Percentiles rank a stretch among this genome's conserved stretches.
Evolutionary conservation across 2,888 invertebrate species (phyloP).

Genomic region (Rhagophthalmus giganteus): DNA sequence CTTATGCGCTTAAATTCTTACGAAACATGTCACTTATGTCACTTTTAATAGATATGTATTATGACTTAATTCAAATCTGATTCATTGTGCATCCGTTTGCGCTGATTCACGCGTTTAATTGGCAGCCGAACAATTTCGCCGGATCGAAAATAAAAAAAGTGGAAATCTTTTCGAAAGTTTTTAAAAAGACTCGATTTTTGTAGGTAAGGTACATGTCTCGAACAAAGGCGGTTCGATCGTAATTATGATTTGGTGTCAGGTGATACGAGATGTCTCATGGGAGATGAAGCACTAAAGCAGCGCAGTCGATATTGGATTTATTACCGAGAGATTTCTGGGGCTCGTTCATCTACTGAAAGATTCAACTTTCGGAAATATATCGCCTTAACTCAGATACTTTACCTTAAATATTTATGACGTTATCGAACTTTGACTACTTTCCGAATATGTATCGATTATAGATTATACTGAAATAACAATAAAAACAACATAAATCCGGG

Average conservation of each 20-base stretch:
- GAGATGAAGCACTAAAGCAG: constrained; percentile 43
- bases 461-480: constrained; percentile 19
- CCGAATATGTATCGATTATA: constrained; percentile 26
- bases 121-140: not conserved
- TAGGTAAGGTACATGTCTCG: constrained; percentile 18
- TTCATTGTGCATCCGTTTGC: not conserved
- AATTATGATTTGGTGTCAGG: constrained; percentile 50
- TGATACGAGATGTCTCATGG: constrained; percentile 44
- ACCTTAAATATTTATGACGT: constrained; percentile 30
- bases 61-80: no score
- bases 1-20: not conserved
- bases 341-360: constrained; percentile 32
- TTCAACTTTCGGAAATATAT: constrained; percentile 33
- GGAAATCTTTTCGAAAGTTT: constrained; percentile 43
- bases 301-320: constrained; percentile 47
- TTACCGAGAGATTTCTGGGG: constrained; percentile 33
- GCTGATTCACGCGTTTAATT: not conserved
- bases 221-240: constrained; percentile 31
- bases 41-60: no score
- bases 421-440: constrained; percentile 32
- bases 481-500: constrained; percentile 14
- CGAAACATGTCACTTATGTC: not conserved
- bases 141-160: constrained; percentile 26
- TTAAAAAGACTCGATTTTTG: constrained; percentile 36
- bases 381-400: constrained; percentile 32